phyloP scores from a whole-genome alignment of 2,888 invertebrate species.

The Lydus trimaculatus region DNA sequence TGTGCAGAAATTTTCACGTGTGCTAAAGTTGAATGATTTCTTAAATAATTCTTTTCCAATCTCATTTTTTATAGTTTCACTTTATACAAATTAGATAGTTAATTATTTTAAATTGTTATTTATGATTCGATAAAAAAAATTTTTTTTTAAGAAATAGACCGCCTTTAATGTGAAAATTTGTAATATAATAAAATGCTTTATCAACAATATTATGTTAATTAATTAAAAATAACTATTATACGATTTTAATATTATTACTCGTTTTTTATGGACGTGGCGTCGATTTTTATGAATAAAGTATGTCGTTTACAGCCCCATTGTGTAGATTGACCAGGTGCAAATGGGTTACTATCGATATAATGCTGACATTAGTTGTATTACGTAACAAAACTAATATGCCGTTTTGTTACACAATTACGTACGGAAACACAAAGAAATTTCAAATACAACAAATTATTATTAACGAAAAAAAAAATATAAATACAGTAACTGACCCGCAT shows the following conservation, averaged over 20 bases:
- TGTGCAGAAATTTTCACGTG: constrained; percentile 9
- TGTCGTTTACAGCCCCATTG: not conserved
- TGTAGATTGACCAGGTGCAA: constrained; percentile 1
- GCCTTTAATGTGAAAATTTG: not conserved
- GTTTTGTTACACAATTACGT: constrained; percentile 20
- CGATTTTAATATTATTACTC: not conserved
- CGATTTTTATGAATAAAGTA: not conserved
- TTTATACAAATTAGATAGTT: not conserved
- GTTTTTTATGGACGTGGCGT: not conserved
- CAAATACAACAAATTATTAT: constrained; percentile 15
- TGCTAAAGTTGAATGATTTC: constrained; percentile 6
- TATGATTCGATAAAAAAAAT: not conserved
- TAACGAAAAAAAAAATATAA: constrained; percentile 8
- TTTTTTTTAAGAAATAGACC: not conserved
- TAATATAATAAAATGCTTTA: not conserved
- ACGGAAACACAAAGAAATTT: constrained; percentile 13
- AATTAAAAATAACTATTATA: not conserved
- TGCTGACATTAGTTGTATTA: constrained; percentile 21
- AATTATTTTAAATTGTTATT: not conserved
- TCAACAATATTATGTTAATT: not conserved
- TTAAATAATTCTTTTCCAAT: not conserved
- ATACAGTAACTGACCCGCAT: constrained; percentile 32
- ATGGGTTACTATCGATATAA: not conserved
- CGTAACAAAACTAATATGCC: constrained; percentile 15
- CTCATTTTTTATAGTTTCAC: not conserved